These are phyloP conservation scores for Drosophila bifasciata DNA, from an alignment of 1,140 invertebrate species.

Conservation along the genomic window DNA sequence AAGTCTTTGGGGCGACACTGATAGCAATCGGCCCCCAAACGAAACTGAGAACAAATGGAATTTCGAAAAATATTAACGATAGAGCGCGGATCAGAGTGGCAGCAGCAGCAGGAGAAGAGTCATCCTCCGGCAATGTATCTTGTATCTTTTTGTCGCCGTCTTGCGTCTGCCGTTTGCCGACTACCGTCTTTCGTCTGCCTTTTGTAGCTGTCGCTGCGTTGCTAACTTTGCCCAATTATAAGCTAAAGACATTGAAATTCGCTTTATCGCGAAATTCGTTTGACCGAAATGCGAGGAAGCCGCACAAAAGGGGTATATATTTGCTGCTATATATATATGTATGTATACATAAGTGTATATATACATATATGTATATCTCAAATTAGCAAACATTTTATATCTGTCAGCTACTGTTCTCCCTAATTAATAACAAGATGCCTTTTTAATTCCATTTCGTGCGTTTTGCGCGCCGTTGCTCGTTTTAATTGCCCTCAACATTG, in stretches of 20 bases:
- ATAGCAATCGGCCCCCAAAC: constrained; percentile 58
- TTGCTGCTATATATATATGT: neutral
- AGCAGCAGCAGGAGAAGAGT: constrained; percentile 17
- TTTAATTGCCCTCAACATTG: constrained; percentile 71
- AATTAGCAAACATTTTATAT: constrained; percentile 84
- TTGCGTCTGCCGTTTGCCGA: constrained; percentile 1
- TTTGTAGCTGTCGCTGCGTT: constrained; percentile 3
- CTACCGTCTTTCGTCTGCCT: constrained; percentile 15
- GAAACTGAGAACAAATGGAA: constrained; percentile 56
- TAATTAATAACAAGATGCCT: constrained; percentile 84
- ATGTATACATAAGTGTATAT: constrained; percentile 37
- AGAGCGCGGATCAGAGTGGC: constrained; percentile 47
- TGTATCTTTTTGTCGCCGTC: constrained; percentile 43
- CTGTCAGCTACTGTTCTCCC: constrained; percentile 84
- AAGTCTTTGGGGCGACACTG: constrained; percentile 41
- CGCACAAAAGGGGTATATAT: constrained; percentile 27
- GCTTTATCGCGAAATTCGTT: constrained; percentile 73
- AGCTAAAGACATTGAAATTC: constrained; percentile 80
- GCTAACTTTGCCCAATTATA: constrained; percentile 74
- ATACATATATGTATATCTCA: constrained; percentile 63
- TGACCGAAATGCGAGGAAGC: constrained; percentile 51
- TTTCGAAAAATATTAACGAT: constrained; percentile 77
- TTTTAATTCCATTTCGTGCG: constrained; percentile 81
- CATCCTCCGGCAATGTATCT: constrained; percentile 41
- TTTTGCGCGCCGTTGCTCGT: constrained; percentile 78